These are phyloP conservation scores for Gymnopithys bicolor DNA, from an alignment of 2,797 vertebrate genomes.

Conservation along the genomic window DNA sequence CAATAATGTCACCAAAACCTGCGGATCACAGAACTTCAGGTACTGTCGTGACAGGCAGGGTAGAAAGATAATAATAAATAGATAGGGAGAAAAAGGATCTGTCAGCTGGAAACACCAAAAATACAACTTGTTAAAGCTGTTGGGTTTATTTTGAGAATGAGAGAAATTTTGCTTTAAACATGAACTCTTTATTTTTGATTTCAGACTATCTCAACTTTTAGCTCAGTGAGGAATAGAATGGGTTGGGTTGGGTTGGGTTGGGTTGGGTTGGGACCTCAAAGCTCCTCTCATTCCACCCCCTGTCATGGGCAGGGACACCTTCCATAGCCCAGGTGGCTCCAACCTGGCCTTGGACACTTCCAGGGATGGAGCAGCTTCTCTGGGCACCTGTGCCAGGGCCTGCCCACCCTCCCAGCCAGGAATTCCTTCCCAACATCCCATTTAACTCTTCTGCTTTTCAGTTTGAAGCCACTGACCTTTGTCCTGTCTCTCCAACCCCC, in stretches of 20 bases:
- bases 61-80: background rate
- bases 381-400: rapidly evolving
- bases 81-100: background rate
- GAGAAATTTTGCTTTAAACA: background rate
- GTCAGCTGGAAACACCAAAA: background rate
- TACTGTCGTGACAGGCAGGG: background rate
- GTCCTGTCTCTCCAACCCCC: background rate
- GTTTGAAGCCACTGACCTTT: rapidly evolving
- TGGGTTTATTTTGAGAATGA: background rate
- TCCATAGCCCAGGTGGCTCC: rapidly evolving
- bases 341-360: rapidly evolving
- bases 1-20: background rate
- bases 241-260: background rate
- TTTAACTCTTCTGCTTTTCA: rapidly evolving
- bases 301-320: background rate
- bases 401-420: rapidly evolving
- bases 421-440: background rate
- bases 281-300: rapidly evolving
- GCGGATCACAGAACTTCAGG: background rate
- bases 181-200: background rate
- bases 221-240: background rate
- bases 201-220: background rate
- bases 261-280: background rate
- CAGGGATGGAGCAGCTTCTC: background rate
- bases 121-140: background rate